Evolutionary conservation across 2,113 vertebrate genomes (phyloP).

Genomic region (Rostratula benghalensis): DNA sequence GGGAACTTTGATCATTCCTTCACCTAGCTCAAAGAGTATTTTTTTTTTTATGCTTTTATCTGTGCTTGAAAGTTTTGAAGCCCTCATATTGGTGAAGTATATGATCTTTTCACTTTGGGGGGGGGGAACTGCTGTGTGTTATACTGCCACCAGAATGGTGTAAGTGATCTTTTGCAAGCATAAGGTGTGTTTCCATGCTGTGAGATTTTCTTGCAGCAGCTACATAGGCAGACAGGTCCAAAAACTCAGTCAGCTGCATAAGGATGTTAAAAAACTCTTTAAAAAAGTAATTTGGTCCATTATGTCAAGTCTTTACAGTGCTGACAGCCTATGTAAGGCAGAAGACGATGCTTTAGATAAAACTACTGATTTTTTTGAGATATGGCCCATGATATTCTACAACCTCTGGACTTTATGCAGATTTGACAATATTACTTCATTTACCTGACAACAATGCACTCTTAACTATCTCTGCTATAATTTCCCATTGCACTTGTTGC

Average conservation of each 20-base stretch:
- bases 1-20: slow-evolving; percentile 58
- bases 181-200: not conserved
- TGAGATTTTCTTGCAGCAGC: not conserved
- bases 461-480: not conserved
- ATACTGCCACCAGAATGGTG: not conserved
- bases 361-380: not conserved
- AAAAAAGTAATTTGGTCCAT: not conserved
- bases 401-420: not conserved
- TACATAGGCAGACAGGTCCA: not conserved
- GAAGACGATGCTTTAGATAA: not conserved
- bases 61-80: slow-evolving; percentile 31
- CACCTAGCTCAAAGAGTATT: slow-evolving; percentile 12
- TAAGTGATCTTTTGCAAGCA: not conserved
- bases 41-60: slow-evolving; percentile 35
- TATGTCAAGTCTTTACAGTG: not conserved
- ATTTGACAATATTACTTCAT: not conserved
- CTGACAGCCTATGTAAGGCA: not conserved
- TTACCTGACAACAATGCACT: not conserved
- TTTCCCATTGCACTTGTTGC: not conserved
- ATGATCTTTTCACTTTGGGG: slow-evolving; percentile 23
- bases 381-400: not conserved
- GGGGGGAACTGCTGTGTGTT: not conserved
- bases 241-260: not conserved
- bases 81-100: not conserved
- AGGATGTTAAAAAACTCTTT: not conserved